Conservation (phyloP, 2,888 invertebrate genomes). For the Abscondita cerata region DNA sequence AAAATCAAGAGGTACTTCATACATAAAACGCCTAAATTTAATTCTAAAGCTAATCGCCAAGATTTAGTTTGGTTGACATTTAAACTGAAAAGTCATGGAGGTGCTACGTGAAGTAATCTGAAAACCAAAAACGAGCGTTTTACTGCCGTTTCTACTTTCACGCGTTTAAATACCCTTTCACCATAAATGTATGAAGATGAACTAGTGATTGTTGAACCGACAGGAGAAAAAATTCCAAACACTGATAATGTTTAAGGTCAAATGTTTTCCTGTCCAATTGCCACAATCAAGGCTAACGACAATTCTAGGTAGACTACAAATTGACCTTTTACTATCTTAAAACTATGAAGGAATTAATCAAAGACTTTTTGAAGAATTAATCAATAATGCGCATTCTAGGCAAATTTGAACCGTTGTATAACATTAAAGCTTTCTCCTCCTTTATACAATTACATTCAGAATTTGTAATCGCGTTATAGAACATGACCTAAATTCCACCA, state of each 20-base stretch:
- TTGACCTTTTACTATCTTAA: slow-evolving; percentile 12
- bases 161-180: slow-evolving; percentile 3
- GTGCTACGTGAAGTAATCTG: too few relatives aligned
- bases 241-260: slow-evolving; percentile 26
- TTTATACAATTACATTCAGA: neutral
- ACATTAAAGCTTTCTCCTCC: neutral
- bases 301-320: slow-evolving; percentile 22
- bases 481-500: slow-evolving; percentile 25
- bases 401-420: too few relatives aligned
- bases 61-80: too few relatives aligned
- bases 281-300: slow-evolving; percentile 25
- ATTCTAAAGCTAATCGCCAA: too few relatives aligned
- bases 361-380: slow-evolving; percentile 2
- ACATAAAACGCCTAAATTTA: too few relatives aligned
- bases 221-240: neutral
- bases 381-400: neutral
- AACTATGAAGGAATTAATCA: neutral
- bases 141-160: too few relatives aligned
- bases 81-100: too few relatives aligned
- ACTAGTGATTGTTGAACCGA: neutral
- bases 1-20: too few relatives aligned
- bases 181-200: neutral
- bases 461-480: neutral
- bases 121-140: too few relatives aligned
- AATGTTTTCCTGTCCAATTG: slow-evolving; percentile 20